These are phyloP conservation scores for Gadopsis bispinosus DNA, from an alignment of 2,797 vertebrate genomes.

Conservation along the genomic window DNA sequence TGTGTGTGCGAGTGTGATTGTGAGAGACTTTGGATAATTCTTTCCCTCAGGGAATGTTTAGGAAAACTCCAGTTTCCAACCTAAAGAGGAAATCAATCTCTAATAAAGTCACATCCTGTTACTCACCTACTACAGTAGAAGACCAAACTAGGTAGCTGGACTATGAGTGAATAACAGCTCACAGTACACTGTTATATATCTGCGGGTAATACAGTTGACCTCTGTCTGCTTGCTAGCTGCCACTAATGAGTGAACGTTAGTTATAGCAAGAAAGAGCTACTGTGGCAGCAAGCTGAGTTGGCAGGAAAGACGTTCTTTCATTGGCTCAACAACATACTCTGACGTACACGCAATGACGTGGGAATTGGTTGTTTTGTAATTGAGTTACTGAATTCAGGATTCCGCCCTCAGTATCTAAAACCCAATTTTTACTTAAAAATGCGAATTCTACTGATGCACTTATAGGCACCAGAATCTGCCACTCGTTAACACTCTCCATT, in stretches of 20 bases:
- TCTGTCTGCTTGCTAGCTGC: conserved; percentile 38
- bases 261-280: conserved; percentile 14
- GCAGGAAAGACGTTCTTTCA: neutral
- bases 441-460: neutral
- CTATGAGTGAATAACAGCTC: conserved; percentile 28
- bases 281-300: conserved; percentile 31
- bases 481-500: neutral
- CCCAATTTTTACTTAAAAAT: neutral
- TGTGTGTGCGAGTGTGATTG: neutral
- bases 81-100: conserved; percentile 58
- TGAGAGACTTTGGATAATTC: conserved; percentile 36
- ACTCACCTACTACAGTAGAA: neutral
- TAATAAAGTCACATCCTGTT: conserved; percentile 48
- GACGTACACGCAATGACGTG: neutral
- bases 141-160: conserved; percentile 14
- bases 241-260: conserved; percentile 38
- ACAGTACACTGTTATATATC: conserved; percentile 1
- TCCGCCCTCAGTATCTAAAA: neutral
- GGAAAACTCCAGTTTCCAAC: conserved; percentile 52
- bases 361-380: neutral
- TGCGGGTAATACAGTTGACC: conserved; percentile 46
- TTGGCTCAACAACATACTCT: neutral
- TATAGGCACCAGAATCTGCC: neutral
- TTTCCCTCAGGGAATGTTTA: conserved; percentile 47
- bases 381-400: neutral